Base-by-base conservation (phyloP, 2,888 invertebrate genomes). In the Pantelozetes paolii region DNA sequence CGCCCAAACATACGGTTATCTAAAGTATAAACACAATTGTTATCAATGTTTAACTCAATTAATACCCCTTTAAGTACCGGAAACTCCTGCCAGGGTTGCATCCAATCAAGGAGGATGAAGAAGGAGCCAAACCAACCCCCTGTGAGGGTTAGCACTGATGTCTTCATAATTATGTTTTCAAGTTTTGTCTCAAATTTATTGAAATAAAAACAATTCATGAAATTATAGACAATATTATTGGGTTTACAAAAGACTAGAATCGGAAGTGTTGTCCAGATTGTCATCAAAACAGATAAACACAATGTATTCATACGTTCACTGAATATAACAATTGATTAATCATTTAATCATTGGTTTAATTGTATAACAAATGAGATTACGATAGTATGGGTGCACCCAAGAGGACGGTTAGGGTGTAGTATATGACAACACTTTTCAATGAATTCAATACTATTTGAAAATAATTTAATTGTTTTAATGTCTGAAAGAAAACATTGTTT, bases 61-160 rank as follows among this genome's bases (percentile, higher is more conserved):
- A n/a, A 23, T 36, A 2, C 13, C 6, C 1, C 23, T 20, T 15
- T 11, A 32, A 9, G 5, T 9, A 71, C 71, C 32, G 71, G 71
- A 28, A 28, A 71, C 45, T 71, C 28, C 48, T 71, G 71, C 71
- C 71, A 71, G 23, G 71, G 71, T 32, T 71, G 48, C 36, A 40
- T 42, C 71, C 71, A 71, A 23, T 71, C 71, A 5, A 71, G 26
- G 11, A 18, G n/a, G 2, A 71, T 71, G 18, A 48, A 48, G 45
- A 71, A 71, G 71, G 71, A 45, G 5, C 71, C 48, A 45, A 71
- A 42, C 71, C 71, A 71, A 1, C 20, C 32, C 36, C 64, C 64
- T 8, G 36, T 20, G 2, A 36, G 20, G 3, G 64, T 64, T 9
- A 40, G 2, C 9, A 64, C 1, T 3, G 64, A 64, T 36, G 36